These are phyloP conservation scores for Hipparchia semele DNA, from an alignment of 2,888 invertebrate genomes.

Conservation along the genomic window DNA sequence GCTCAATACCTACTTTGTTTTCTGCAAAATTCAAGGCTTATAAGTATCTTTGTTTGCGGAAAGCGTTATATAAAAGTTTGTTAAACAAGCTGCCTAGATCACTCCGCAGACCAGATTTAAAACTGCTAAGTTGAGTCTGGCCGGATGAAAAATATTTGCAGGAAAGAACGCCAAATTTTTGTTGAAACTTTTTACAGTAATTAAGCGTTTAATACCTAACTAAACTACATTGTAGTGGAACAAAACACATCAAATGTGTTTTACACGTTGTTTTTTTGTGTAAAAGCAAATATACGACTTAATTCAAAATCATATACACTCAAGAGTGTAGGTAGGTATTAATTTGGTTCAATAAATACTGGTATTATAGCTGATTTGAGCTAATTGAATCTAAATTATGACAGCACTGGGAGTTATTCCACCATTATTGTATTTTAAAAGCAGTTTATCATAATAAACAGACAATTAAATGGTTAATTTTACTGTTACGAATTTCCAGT, in stretches of 20 bases:
- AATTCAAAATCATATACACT: too few relatives aligned
- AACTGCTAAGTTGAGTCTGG: slow-evolving; percentile 8
- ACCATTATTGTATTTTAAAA: slow-evolving; percentile 7
- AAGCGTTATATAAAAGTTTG: slow-evolving; percentile 17
- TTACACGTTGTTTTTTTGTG: too few relatives aligned
- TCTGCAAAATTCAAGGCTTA: slow-evolving; percentile 10
- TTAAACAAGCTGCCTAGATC: slow-evolving; percentile 17
- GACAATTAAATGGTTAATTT: background rate
- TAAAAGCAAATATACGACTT: too few relatives aligned
- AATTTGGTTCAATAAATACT: background rate
- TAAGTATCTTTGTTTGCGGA: slow-evolving; percentile 14
- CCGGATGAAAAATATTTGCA: slow-evolving; percentile 14
- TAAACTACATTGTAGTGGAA: background rate
- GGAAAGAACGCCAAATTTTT: slow-evolving; percentile 10
- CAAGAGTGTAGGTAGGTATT: background rate
- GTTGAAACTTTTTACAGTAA: slow-evolving; percentile 8
- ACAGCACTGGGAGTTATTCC: slow-evolving; percentile 7
- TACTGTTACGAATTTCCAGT: background rate
- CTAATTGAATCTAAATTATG: slow-evolving; percentile 13
- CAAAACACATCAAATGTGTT: too few relatives aligned
- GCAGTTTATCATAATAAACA: slow-evolving; percentile 5
- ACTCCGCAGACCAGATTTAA: slow-evolving; percentile 17
- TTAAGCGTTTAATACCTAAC: slow-evolving; percentile 9
- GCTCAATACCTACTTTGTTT: slow-evolving; percentile 5
- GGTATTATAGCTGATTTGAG: background rate